Evolutionary conservation across 2,797 vertebrate species (phyloP).

Genomic region (Enteromius mattozi): DNA sequence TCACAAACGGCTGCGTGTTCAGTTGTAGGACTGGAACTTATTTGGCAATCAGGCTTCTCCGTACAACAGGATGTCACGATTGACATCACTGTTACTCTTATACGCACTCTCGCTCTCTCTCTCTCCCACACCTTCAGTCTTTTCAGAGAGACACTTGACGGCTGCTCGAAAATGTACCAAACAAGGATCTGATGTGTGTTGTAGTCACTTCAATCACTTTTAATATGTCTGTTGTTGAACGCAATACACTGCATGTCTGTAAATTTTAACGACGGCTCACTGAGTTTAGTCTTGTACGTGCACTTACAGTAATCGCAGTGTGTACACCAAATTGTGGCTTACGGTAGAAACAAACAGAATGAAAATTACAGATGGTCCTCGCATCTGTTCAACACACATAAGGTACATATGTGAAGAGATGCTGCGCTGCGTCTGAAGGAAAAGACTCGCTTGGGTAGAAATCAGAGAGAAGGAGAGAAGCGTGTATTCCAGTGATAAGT

Average conservation of each 20-base stretch:
- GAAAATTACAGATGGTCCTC: constrained; percentile 66
- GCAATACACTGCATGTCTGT: constrained; percentile 8
- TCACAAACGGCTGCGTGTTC: constrained; percentile 47
- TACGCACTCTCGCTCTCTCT: not conserved
- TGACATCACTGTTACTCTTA: constrained; percentile 33
- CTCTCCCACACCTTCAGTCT: constrained; percentile 17
- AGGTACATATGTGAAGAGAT: constrained; percentile 52
- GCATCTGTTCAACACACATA: constrained; percentile 61
- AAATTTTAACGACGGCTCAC: constrained; percentile 19
- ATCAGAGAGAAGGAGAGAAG: not conserved
- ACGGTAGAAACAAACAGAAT: constrained; percentile 72
- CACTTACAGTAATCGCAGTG: constrained; percentile 51
- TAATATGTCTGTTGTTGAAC: constrained; percentile 5
- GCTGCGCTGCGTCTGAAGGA: constrained; percentile 36
- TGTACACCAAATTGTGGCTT: constrained; percentile 68
- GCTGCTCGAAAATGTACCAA: constrained; percentile 3
- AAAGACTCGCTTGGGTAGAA: not conserved
- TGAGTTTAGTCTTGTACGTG: constrained; percentile 53
- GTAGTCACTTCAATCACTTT: constrained; percentile 24
- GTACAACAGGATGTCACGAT: constrained; percentile 37
- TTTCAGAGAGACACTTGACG: constrained; percentile 25
- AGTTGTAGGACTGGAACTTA: constrained; percentile 34
- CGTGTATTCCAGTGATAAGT: constrained; percentile 2
- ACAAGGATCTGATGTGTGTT: not conserved
- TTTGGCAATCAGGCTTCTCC: constrained; percentile 39